These are phyloP conservation scores for Protodeltote pygarga DNA, from an alignment of 2,888 invertebrate species.

Conservation along the genomic window DNA sequence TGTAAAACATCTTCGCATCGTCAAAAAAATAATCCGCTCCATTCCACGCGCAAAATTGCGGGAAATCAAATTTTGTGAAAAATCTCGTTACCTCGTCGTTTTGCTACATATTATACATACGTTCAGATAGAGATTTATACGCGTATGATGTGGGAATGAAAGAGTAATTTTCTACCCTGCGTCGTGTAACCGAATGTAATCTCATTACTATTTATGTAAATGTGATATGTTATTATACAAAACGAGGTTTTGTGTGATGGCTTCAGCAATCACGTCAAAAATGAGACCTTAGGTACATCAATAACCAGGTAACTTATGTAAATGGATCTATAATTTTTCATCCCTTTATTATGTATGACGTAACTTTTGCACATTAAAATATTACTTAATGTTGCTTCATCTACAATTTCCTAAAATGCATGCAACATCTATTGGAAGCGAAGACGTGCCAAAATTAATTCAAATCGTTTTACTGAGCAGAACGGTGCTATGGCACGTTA, in stretches of 20 bases:
- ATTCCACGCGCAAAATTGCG: conserved; percentile 70
- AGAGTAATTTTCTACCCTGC: conserved; percentile 58
- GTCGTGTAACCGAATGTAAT: conserved; percentile 53
- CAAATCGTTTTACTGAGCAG: conserved; percentile 36
- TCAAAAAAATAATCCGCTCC: conserved; percentile 69
- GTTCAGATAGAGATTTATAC: conserved; percentile 56
- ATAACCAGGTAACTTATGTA: conserved; percentile 1
- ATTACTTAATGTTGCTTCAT: conserved; percentile 2
- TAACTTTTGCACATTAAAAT: neutral
- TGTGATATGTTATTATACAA: conserved; percentile 47
- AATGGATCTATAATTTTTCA: conserved; percentile 6
- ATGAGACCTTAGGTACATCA: conserved; percentile 20
- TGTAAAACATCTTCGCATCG: conserved; percentile 57
- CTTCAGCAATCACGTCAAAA: conserved; percentile 31
- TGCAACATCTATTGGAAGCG: conserved; percentile 21
- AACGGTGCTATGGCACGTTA: conserved; percentile 14
- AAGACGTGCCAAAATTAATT: conserved; percentile 51
- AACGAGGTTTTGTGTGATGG: conserved; percentile 34
- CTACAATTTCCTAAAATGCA: conserved; percentile 6
- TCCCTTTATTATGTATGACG: neutral
- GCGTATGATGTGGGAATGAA: conserved; percentile 61
- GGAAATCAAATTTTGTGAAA: conserved; percentile 77
- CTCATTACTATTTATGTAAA: conserved; percentile 53
- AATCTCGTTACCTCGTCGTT: conserved; percentile 73
- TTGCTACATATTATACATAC: conserved; percentile 62